Evolutionary conservation across 2,797 vertebrate genomes (phyloP).

Genomic region (Chloroceryle amazona): DNA sequence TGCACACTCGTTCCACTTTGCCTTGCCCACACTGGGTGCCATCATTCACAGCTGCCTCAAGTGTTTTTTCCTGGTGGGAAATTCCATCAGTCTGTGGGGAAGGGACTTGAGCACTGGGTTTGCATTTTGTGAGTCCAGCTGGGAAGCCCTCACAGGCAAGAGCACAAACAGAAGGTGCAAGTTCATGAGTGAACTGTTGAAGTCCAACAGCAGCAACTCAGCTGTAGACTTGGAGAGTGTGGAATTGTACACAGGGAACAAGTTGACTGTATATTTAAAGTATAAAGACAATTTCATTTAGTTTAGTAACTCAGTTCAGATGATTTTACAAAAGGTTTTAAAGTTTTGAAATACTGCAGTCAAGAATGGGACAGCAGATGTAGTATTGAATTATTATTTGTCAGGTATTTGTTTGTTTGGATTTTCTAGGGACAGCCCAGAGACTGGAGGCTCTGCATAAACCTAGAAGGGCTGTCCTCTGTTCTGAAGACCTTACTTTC

Average conservation of each 20-base stretch:
- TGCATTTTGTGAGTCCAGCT: background rate
- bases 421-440: background rate
- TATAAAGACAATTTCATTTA: background rate
- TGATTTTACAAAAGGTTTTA: background rate
- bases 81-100: background rate
- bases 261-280: background rate
- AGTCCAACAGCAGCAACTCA: background rate
- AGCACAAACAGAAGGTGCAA: background rate
- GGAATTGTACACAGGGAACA: background rate
- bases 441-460: background rate
- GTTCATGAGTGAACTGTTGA: background rate
- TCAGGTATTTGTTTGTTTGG: background rate
- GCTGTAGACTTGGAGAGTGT: background rate
- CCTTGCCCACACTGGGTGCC: background rate
- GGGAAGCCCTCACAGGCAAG: background rate
- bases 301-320: background rate
- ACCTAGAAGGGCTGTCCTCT: background rate
- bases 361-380: background rate
- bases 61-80: background rate
- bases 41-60: background rate
- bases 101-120: accelerated
- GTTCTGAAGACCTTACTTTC: background rate
- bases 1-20: background rate
- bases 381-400: background rate
- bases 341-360: background rate